These are phyloP conservation scores for Aradophagus sp. DNA, from an alignment of 1,140 invertebrate species.

Conservation along the genomic window DNA sequence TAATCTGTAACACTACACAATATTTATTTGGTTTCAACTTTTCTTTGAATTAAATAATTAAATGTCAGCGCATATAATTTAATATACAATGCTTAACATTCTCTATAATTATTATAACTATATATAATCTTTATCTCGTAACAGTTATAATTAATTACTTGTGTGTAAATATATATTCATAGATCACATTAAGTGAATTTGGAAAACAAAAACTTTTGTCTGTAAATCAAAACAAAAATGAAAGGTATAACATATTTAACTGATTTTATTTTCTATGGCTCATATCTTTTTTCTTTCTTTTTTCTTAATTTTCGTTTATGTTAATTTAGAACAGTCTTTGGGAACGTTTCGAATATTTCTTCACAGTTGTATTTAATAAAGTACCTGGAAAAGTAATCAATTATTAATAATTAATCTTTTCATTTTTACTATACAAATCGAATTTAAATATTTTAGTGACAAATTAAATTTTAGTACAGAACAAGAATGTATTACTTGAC, in stretches of 20 bases:
- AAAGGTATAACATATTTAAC: slow-evolving; percentile 40
- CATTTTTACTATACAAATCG: slow-evolving; percentile 12
- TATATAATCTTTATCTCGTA: slow-evolving; percentile 40
- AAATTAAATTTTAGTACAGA: slow-evolving; percentile 51
- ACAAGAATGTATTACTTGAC: slow-evolving; percentile 17
- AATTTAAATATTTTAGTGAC: slow-evolving; percentile 40
- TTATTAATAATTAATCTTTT: slow-evolving; percentile 50
- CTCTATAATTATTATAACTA: slow-evolving; percentile 31
- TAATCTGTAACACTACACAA: slow-evolving; percentile 42
- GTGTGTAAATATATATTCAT: slow-evolving; percentile 15
- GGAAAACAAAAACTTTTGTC: slow-evolving; percentile 29
- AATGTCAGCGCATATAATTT: slow-evolving; percentile 36
- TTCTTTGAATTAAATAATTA: slow-evolving; percentile 25
- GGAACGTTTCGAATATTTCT: slow-evolving; percentile 56
- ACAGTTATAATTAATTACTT: slow-evolving; percentile 25
- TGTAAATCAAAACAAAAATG: slow-evolving; percentile 22
- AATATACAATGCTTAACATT: slow-evolving; percentile 30
- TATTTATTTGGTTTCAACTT: slow-evolving; percentile 47
- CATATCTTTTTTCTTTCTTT: slow-evolving; percentile 8
- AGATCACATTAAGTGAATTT: slow-evolving; percentile 23
- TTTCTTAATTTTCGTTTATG: slow-evolving; percentile 28
- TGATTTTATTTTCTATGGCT: slow-evolving; percentile 24
- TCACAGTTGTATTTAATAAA: slow-evolving; percentile 54
- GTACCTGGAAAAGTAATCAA: slow-evolving; percentile 54
- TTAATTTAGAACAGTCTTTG: slow-evolving; percentile 54